phyloP scores from a whole-genome alignment of 2,888 invertebrate genomes.

The Archips crataeganus region DNA sequence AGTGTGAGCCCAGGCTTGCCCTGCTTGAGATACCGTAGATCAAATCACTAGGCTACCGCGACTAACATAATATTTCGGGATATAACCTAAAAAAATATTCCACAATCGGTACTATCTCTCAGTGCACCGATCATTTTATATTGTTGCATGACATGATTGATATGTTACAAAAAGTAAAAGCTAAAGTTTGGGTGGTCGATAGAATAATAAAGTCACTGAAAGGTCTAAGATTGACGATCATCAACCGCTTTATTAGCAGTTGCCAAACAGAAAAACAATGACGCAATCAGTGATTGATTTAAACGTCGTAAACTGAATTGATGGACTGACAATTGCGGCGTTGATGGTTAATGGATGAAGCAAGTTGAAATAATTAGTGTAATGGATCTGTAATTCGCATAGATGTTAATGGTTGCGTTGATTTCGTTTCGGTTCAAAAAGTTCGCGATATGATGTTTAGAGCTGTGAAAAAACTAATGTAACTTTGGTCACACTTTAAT shows the following conservation, averaged over 20 bases:
- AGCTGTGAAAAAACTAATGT: background rate
- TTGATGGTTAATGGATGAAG: conserved; percentile 4
- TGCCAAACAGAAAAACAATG: conserved; percentile 27
- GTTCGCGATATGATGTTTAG: too few relatives aligned
- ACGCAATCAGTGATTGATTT: conserved; percentile 36
- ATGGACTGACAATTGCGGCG: conserved; percentile 15
- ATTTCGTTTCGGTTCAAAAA: background rate
- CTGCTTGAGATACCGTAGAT: too few relatives aligned
- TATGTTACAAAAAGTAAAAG: background rate
- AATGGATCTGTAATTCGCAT: background rate
- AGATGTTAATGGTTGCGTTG: background rate
- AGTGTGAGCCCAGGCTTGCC: too few relatives aligned
- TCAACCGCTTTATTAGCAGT: conserved; percentile 35
- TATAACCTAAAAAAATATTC: too few relatives aligned
- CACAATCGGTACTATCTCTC: too few relatives aligned
- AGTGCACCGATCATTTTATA: background rate
- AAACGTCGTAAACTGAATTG: conserved; percentile 24
- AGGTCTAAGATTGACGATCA: conserved; percentile 7
- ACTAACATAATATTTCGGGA: too few relatives aligned
- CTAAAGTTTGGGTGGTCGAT: background rate
- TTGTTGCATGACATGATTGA: background rate
- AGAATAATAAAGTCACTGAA: background rate
- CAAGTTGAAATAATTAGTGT: conserved; percentile 1
- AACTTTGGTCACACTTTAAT: background rate
- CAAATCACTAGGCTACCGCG: too few relatives aligned